Evolutionary conservation across 2,113 vertebrate genomes (phyloP).

Genomic region (Ranitomeya imitator): DNA sequence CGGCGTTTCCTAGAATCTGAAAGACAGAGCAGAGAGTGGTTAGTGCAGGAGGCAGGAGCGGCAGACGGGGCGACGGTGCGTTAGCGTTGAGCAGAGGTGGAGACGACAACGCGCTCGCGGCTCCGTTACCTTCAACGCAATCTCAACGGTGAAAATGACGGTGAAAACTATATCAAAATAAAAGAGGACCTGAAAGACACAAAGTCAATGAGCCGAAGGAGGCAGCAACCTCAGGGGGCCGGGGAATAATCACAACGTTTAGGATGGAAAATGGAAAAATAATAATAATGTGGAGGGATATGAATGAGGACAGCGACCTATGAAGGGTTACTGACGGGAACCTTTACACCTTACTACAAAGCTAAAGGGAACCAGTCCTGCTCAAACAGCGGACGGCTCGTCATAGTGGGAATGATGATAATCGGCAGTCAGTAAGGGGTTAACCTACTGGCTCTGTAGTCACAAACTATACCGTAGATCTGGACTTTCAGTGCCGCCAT

Average conservation of each 20-base stretch:
- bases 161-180: conserved; percentile 87
- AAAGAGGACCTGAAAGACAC: conserved; percentile 82
- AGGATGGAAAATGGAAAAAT: no score
- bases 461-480: no score
- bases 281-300: background rate
- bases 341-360: background rate
- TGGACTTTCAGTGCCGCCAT: no score
- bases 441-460: no score
- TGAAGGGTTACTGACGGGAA: background rate
- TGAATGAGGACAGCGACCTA: background rate
- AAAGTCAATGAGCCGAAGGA: conserved; percentile 61
- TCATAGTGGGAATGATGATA: background rate
- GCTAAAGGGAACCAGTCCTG: background rate
- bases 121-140: conserved; percentile 80
- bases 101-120: conserved; percentile 50
- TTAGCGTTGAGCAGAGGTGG: background rate
- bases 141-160: conserved; percentile 86
- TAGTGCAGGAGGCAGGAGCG: conserved; percentile 61
- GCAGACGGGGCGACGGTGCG: conserved; percentile 36
- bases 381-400: background rate
- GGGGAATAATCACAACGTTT: background rate
- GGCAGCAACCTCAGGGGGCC: background rate
- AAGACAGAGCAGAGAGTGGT: conserved; percentile 77
- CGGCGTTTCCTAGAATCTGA: conserved; percentile 98
- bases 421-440: no score